Conservation (phyloP, 1,140 invertebrate genomes). For the Bombus polaris region DNA sequence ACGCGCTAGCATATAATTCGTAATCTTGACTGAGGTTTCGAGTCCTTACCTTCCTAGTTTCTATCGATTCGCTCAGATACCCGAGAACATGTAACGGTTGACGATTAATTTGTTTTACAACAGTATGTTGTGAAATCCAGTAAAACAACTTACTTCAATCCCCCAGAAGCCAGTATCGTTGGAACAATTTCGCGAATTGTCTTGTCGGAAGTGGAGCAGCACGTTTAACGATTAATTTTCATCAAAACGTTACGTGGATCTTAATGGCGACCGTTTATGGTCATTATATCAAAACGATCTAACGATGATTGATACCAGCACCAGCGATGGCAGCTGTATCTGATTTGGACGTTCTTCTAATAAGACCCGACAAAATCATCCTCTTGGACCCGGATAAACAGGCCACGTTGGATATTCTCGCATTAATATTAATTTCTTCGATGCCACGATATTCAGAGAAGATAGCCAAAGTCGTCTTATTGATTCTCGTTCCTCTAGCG, state of each 20-base stretch:
- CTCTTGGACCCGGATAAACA: background rate
- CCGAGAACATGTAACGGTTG: background rate
- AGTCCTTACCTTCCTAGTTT: background rate
- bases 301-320: slow-evolving; percentile 33
- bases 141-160: background rate
- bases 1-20: background rate
- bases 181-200: background rate
- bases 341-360: slow-evolving; percentile 2
- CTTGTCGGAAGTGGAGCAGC: background rate
- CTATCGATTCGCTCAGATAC: background rate
- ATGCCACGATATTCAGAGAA: background rate
- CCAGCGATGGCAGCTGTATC: background rate
- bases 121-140: background rate
- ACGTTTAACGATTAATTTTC: background rate
- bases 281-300: background rate
- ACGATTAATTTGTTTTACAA: background rate
- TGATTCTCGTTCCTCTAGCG: background rate
- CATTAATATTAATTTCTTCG: slow-evolving; percentile 39
- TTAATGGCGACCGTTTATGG: background rate
- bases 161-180: background rate
- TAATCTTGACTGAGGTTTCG: background rate
- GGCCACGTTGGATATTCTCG: background rate
- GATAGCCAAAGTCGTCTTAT: background rate
- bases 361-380: background rate
- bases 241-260: slow-evolving; percentile 7